These are phyloP conservation scores for Scalopus aquaticus DNA, from an alignment of 2,113 vertebrate genomes.

Conservation along the genomic window DNA sequence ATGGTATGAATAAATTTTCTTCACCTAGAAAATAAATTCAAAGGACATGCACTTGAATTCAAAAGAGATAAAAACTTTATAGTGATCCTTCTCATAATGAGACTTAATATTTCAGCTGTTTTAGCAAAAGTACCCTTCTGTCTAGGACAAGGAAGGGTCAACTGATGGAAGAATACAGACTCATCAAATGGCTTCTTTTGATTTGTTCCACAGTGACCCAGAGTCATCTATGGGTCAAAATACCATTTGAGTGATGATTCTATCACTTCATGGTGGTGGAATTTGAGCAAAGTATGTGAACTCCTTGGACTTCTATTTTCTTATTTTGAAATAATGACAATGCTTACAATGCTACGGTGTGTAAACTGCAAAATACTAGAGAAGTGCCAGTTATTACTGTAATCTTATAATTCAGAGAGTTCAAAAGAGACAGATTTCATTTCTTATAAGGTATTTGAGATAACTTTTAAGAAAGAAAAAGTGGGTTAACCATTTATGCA, in stretches of 20 bases:
- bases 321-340: neutral
- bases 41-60: neutral
- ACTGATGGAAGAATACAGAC: neutral
- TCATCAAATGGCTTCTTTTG: neutral
- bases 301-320: neutral
- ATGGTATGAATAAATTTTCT: neutral
- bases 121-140: neutral
- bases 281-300: neutral
- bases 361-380: neutral
- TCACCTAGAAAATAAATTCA: neutral
- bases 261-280: neutral
- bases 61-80: neutral
- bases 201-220: neutral
- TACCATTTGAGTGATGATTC: neutral
- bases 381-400: neutral
- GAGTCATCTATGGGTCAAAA: neutral
- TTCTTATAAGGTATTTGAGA: neutral
- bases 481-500: neutral
- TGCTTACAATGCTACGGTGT: neutral
- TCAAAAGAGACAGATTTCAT: neutral
- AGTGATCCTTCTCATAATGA: neutral
- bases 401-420: neutral
- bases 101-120: neutral
- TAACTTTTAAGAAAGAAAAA: neutral
- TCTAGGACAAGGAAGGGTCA: neutral